Evolutionary conservation across 2,888 invertebrate species (phyloP).

Genomic region (Polylopha cassiicola): DNA sequence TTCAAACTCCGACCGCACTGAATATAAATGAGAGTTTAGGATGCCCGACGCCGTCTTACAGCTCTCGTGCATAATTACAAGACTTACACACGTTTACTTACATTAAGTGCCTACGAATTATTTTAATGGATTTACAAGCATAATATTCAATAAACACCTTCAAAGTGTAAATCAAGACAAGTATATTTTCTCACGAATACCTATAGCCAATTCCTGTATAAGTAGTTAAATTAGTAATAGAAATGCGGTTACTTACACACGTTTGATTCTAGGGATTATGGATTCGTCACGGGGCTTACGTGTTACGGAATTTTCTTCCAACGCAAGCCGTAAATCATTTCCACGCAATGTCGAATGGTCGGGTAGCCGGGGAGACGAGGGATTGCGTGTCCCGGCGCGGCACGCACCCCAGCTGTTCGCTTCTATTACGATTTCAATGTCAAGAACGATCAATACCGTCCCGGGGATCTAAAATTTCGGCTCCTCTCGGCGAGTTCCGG

Average conservation of each 20-base stretch:
- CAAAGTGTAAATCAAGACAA: too few species aligned
- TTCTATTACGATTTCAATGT: conserved; percentile 75
- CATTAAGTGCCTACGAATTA: conserved; percentile 52
- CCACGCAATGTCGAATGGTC: conserved; percentile 13
- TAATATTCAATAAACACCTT: too few species aligned
- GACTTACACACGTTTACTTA: conserved; percentile 54
- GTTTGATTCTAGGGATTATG: too few species aligned
- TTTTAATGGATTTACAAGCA: conserved; percentile 50
- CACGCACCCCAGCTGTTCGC: conserved; percentile 74
- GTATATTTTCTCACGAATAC: too few species aligned
- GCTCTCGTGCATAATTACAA: conserved; percentile 69
- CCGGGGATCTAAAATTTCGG: conserved; percentile 74
- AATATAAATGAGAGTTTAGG: conserved; percentile 76
- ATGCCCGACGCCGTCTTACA: conserved; percentile 59
- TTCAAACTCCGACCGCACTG: conserved; percentile 74
- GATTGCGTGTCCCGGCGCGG: conserved; percentile 53
- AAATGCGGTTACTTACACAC: too few species aligned
- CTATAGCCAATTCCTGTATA: too few species aligned
- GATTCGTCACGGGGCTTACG: conserved; percentile 3
- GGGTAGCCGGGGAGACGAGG: conserved; percentile 33
- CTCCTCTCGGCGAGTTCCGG: conserved; percentile 68
- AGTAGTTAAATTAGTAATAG: too few species aligned
- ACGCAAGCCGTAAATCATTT: conserved; percentile 8
- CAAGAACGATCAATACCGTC: conserved; percentile 75
- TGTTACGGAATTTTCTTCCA: conserved; percentile 2